phyloP scores from a whole-genome alignment of 2,113 vertebrate species.

The Scatophagus argus region DNA sequence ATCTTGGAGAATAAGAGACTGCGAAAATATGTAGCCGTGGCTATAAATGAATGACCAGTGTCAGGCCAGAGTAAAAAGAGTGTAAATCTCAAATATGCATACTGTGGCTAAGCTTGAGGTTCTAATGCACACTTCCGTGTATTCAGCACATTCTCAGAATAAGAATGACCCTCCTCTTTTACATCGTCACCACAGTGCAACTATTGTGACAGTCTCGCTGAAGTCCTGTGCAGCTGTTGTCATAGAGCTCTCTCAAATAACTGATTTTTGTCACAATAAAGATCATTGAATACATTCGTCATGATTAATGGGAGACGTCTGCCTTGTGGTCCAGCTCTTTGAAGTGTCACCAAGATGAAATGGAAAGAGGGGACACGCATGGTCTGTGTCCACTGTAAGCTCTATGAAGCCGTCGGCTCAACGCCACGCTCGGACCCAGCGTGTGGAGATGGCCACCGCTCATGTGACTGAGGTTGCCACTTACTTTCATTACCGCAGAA shows the following conservation, averaged over 20 bases:
- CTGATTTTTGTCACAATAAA: constrained; percentile 46
- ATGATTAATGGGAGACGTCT: constrained; percentile 40
- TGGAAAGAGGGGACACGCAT: constrained; percentile 66
- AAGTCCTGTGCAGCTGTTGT: constrained; percentile 27
- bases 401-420: constrained; percentile 72
- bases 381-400: constrained; percentile 63
- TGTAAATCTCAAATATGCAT: constrained; percentile 74
- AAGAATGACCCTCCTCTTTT: constrained; percentile 59
- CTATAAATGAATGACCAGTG: constrained; percentile 85
- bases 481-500: constrained; percentile 80
- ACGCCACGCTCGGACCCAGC: constrained; percentile 43
- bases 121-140: constrained; percentile 71
- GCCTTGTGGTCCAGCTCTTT: constrained; percentile 16
- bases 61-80: constrained; percentile 76
- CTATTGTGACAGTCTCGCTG: constrained; percentile 46
- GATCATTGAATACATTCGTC: constrained; percentile 45
- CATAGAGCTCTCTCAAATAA: constrained; percentile 10
- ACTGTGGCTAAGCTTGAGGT: constrained; percentile 60
- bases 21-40: constrained; percentile 80
- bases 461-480: constrained; percentile 73
- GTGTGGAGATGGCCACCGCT: constrained; percentile 63
- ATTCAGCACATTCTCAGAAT: constrained; percentile 75
- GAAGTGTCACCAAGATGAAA: constrained; percentile 42
- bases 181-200: constrained; percentile 39
- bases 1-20: constrained; percentile 84